Evolutionary conservation across 2,888 invertebrate species (phyloP), one percentile per base, ranked within the genome.

Genomic region (Morinoia aosen): DNA sequence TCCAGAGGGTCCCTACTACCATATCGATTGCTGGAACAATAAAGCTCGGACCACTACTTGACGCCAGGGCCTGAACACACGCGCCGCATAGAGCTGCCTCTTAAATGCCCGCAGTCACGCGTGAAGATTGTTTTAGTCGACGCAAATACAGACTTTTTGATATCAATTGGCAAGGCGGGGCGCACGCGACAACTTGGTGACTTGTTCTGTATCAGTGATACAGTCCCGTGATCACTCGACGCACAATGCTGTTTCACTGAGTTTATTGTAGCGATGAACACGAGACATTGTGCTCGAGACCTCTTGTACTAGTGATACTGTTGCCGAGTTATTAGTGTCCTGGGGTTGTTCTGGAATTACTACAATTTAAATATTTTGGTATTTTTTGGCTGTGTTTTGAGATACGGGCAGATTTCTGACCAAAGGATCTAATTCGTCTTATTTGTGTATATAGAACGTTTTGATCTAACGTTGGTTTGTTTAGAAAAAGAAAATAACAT

Each of bases 111-210:
- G 0, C 0, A 93, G 93, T 93, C 93, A 93, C 93, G 93, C 93
- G n/a, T 33, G 93, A 57, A 93, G 93, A 93, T 93, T 93, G 93
- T 93, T 93, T 93, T 93, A 93, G 57, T 93, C 93, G 19, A 33
- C 19, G 48, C 93, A 33, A 93, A 57, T 57, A 57, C 93, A 93
- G 93, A 93, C 93, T 93, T 93, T 93, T 93, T 93, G 93, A 93
- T 93, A 93, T 93, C 93, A 93, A 93, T 93, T 93, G 93, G 25
- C 57, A 33, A 57, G 93, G 12, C n/a, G 57, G 39, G 57, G 12
- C 19, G 57, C 93, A 93, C 93, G 93, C 93, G 93, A 93, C 93
- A 90, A 16, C 40, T 90, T 39, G 39, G 90, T 76, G 76, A 76
- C 76, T 76, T 76, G 76, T 33, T 76, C 76, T 33, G 25, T 76